Evolutionary conservation across 2,113 vertebrate species (phyloP), one percentile per base, ranked within the genome.

Genomic region (Lagopus muta): DNA sequence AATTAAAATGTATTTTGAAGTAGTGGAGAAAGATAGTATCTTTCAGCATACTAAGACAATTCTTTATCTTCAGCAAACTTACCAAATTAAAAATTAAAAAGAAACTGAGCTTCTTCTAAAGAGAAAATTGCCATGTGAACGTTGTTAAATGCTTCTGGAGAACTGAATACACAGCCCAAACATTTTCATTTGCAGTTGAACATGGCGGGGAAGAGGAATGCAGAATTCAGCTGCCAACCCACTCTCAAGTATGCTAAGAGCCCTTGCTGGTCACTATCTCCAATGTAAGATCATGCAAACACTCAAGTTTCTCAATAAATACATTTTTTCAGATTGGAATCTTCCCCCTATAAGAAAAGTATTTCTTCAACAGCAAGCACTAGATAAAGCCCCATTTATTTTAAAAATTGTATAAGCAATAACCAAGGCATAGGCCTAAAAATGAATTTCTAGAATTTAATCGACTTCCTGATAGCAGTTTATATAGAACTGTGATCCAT

Each of bases 1-100:
- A 78, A 88, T 73, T 62, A 52, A 92, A 94, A 70, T n/a, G 28
- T 8, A 61, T 89, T 94, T 89, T 78, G 58, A 42, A 62, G 19
- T 52, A 40, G n/a, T 67, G 22, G 48, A 48, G 10, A 69, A 92
- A 45, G 11, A 36, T 10, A n/a, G 54, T 38, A 10, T 15, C 45
- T 65, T 79, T 38, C 43, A 86, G 45, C 4, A 47, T 8, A 48
- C 12, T 43, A 55, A 60, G 82, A 27, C 24, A 66, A 65, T 27
- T 45, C 1, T 36, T 42, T 42, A 5, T 17, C 40, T 52, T n/a
- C 70, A 57, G 36, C 32, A 45, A 69, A 47, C 7, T 65, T 40
- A 30, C 9, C 22, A 11, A 5, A 66, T 48, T 32, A 3, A 77
- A 88, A 83, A 61, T 19, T 10, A 5, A 6, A 25, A 24, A 47